phyloP scores from a whole-genome alignment of 2,113 vertebrate genomes.

The Phrynosoma blainvillii region DNA sequence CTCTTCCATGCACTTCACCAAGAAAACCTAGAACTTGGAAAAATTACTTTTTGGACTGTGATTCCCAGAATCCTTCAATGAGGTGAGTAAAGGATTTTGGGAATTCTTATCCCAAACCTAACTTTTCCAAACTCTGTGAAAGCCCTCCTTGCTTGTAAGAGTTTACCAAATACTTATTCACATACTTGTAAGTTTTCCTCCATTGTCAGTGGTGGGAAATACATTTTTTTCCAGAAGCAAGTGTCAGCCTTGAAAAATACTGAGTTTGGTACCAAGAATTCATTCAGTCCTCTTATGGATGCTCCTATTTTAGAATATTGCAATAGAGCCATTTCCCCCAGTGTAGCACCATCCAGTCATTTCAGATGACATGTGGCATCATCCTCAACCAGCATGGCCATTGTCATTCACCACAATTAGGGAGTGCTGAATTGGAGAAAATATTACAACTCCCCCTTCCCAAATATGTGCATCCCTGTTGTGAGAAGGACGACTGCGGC shows the following conservation, averaged over 20 bases:
- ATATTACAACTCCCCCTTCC: background rate
- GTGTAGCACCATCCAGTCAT: background rate
- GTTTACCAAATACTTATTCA: background rate
- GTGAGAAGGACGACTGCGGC: too few species aligned
- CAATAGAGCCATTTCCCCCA: background rate
- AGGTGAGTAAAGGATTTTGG: too few species aligned
- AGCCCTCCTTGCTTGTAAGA: background rate
- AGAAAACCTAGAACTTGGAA: too few species aligned
- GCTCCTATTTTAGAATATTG: background rate
- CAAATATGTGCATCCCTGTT: background rate
- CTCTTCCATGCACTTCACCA: too few species aligned
- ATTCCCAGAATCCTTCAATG: too few species aligned
- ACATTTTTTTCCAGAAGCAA: too few species aligned
- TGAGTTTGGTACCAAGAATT: too few species aligned
- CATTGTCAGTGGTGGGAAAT: background rate
- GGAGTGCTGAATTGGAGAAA: background rate
- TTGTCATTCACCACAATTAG: background rate
- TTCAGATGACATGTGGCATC: background rate
- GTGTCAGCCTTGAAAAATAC: too few species aligned
- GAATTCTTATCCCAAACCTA: too few species aligned
- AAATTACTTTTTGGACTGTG: too few species aligned
- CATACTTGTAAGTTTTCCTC: background rate
- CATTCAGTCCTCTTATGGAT: too few species aligned
- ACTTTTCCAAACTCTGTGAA: background rate
- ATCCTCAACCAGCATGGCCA: background rate